phyloP scores from a whole-genome alignment of 2,797 vertebrate species.

The Lates japonicus region DNA sequence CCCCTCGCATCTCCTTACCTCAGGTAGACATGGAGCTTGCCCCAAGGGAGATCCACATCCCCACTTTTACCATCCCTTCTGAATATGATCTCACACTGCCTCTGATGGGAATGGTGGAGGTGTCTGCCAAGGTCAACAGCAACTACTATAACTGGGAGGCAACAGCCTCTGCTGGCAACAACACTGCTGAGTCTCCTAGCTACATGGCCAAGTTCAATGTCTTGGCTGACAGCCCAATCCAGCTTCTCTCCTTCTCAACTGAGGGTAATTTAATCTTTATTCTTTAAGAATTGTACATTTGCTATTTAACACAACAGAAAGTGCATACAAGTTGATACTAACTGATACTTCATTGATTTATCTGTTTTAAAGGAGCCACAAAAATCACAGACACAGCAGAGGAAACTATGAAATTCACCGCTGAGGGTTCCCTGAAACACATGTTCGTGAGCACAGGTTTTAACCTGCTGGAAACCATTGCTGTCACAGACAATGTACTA shows the following conservation, averaged over 20 bases:
- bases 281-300: slow-evolving; percentile 8
- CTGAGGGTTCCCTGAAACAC: slow-evolving; percentile 88
- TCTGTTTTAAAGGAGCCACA: slow-evolving; percentile 84
- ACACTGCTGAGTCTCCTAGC: slow-evolving; percentile 76
- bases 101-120: slow-evolving; percentile 88
- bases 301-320: slow-evolving; percentile 9
- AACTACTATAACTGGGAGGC: slow-evolving; percentile 94
- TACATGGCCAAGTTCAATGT: slow-evolving; percentile 84
- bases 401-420: slow-evolving; percentile 72
- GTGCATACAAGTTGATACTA: background rate
- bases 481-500: slow-evolving; percentile 72
- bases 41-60: slow-evolving; percentile 84
- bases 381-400: slow-evolving; percentile 80
- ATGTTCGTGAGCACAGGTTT: slow-evolving; percentile 86
- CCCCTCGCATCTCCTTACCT: slow-evolving; percentile 84
- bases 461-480: slow-evolving; percentile 79
- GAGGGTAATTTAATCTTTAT: slow-evolving; percentile 86
- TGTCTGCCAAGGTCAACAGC: slow-evolving; percentile 89
- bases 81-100: slow-evolving; percentile 87
- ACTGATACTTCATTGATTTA: slow-evolving; percentile 39
- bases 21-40: slow-evolving; percentile 86
- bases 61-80: slow-evolving; percentile 89
- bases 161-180: slow-evolving; percentile 87
- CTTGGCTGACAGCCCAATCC: slow-evolving; percentile 85
- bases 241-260: slow-evolving; percentile 89